Evolutionary conservation across 2,888 invertebrate species (phyloP).

Genomic region (Xylota segnis): DNA sequence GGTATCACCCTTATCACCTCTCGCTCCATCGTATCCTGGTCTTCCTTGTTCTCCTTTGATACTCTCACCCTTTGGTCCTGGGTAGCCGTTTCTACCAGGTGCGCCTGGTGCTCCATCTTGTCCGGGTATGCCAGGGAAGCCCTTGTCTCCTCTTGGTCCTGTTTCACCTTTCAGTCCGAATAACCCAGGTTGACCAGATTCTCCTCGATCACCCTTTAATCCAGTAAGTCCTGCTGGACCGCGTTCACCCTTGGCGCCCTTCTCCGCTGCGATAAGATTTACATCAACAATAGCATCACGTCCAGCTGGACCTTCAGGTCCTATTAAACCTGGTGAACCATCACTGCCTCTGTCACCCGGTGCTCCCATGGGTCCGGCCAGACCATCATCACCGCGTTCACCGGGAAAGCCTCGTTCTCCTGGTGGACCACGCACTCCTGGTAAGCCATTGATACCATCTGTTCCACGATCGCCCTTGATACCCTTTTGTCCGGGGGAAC

Average conservation of each 20-base stretch:
- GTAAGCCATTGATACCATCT: conserved; percentile 88
- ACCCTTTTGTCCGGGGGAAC: conserved; percentile 91
- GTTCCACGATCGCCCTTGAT: conserved; percentile 90
- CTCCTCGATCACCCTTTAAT: conserved; percentile 88
- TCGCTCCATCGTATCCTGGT: conserved; percentile 86
- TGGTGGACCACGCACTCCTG: conserved; percentile 90
- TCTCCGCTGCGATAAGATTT: conserved; percentile 86
- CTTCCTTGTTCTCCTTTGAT: conserved; percentile 91
- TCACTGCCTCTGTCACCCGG: conserved; percentile 84
- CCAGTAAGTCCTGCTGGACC: conserved; percentile 89
- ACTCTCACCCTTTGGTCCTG: conserved; percentile 89
- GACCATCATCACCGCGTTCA: conserved; percentile 89
- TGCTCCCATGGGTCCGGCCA: conserved; percentile 86
- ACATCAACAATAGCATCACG: conserved; percentile 86
- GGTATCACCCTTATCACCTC: conserved; percentile 82
- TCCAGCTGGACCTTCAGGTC: conserved; percentile 89
- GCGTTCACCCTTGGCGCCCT: conserved; percentile 88
- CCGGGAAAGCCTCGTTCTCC: conserved; percentile 90
- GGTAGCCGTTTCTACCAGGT: conserved; percentile 87
- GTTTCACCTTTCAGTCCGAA: conserved; percentile 89
- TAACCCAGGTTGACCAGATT: conserved; percentile 88
- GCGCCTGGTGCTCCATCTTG: conserved; percentile 89
- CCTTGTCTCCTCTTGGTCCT: conserved; percentile 89
- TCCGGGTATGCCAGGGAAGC: conserved; percentile 89
- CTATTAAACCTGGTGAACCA: conserved; percentile 87